phyloP scores from a whole-genome alignment of 1,140 invertebrate genomes.

The Drosophila bipectinata region DNA sequence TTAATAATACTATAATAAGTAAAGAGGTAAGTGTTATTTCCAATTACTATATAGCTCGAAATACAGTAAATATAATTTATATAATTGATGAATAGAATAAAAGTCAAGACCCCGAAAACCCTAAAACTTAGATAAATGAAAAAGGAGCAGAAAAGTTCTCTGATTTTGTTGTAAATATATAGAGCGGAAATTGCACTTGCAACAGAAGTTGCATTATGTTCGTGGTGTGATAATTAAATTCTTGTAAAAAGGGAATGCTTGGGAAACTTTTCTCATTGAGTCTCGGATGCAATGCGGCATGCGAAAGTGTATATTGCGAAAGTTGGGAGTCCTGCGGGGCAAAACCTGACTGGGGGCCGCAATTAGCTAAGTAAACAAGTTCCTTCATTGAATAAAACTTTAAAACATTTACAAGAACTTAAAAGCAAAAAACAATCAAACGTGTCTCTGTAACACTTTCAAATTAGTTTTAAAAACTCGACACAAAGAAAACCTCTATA shows the following conservation, averaged over 20 bases:
- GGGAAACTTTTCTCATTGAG: slow-evolving; percentile 26
- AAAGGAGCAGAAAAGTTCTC: not conserved
- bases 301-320: slow-evolving; percentile 3
- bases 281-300: slow-evolving; percentile 26
- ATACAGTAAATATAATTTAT: no score
- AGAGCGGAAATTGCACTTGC: slow-evolving; percentile 10
- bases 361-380: slow-evolving; percentile 13
- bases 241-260: slow-evolving; percentile 15
- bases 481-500: not conserved
- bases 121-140: not conserved
- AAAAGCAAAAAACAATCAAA: not conserved
- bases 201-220: not conserved
- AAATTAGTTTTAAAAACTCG: slow-evolving; percentile 7
- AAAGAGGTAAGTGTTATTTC: no score
- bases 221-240: slow-evolving; percentile 34
- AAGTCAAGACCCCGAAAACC: not conserved
- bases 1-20: no score
- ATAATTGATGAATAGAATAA: no score
- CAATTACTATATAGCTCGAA: no score
- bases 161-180: not conserved
- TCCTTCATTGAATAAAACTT: not conserved
- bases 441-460: not conserved
- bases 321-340: slow-evolving; percentile 1
- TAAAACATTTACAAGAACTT: not conserved
- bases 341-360: not conserved